Evolutionary conservation across 2,797 vertebrate genomes (phyloP).

Genomic region (Sebastes hubbsi): DNA sequence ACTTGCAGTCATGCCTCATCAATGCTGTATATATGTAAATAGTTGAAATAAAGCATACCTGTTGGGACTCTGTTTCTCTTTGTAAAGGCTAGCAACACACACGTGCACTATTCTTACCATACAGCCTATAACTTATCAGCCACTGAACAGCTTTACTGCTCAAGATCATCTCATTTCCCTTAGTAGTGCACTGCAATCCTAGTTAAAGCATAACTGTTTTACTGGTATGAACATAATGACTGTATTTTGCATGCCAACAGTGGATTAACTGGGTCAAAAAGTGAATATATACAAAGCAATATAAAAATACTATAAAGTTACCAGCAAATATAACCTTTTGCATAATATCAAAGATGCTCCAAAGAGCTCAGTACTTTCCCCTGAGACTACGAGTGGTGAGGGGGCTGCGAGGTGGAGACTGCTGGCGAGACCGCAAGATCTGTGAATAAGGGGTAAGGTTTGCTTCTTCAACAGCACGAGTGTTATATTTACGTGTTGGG

Average conservation of each 20-base stretch:
- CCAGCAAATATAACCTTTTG: conserved; percentile 22
- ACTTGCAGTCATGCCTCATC: not conserved
- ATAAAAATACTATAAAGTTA: conserved; percentile 33
- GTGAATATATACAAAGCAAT: conserved; percentile 1
- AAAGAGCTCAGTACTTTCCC: conserved; percentile 68
- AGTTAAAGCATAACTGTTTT: conserved; percentile 2
- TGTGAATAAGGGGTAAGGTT: conserved; percentile 78
- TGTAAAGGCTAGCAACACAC: not conserved
- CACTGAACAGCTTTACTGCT: not conserved
- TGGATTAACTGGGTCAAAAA: not conserved
- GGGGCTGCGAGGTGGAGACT: conserved; percentile 75
- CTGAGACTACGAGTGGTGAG: conserved; percentile 49
- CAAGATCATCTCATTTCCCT: not conserved
- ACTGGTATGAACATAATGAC: conserved; percentile 15
- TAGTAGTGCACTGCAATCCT: not conserved
- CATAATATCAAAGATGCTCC: conserved; percentile 1
- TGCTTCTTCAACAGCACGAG: conserved; percentile 6
- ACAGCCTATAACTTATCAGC: not conserved
- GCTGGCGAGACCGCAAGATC: conserved; percentile 83
- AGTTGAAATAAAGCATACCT: conserved; percentile 21
- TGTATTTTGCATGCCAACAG: conserved; percentile 20
- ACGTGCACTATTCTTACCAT: not conserved
- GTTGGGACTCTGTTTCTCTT: not conserved
- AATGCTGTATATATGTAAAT: conserved; percentile 11
- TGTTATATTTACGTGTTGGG: conserved; percentile 53